Evolutionary conservation across 2,888 invertebrate genomes (phyloP), one percentile per base, ranked within the genome.

Genomic region (Eupithecia subfuscata): DNA sequence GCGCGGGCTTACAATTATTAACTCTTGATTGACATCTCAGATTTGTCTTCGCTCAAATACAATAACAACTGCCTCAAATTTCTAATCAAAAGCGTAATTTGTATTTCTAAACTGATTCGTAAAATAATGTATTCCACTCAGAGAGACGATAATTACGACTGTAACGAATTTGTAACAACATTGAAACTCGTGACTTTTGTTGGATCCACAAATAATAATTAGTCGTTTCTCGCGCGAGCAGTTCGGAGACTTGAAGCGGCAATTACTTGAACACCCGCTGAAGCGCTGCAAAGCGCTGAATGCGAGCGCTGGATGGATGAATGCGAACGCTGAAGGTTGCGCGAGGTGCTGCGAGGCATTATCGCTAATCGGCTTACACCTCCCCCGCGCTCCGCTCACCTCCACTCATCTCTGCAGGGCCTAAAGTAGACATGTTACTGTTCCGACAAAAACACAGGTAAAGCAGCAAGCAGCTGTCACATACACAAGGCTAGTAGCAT

Each of bases 301-400:
- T 22, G 63, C 63, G 40, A 43, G 60, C 69, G 64, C 74, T 60
- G 60, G 60, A 60, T 5, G 25, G 69, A 64, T 69, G 52, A 52
- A 52, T 48, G 18, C 8, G 1, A 18, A 7, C 48, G 8, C 7
- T 48, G 48, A 18, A 48, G 45, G 45, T 12, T 45, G 71, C 52
- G 43, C 72, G 69, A 56, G 25, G 14, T 76, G 71, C 75, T 73
- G 70, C 68, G 72, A 79, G 73, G 77, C 75, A 74, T 75, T 74
- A 79, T 75, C 79, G 56, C 75, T 79, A 80, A 79, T 79, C 79
- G 77, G 79, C 76, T 79, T 79, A 78, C 48, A 37, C 70, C 2
- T n/a, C 48, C 40, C 56, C 56, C 56, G 22, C 56, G 12, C 56
- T 25, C 25, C 52, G 2, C n/a, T 56, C 52, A 22, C 52, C 52